phyloP scores from a whole-genome alignment of 1,140 invertebrate species.

The Ericerus pela region DNA sequence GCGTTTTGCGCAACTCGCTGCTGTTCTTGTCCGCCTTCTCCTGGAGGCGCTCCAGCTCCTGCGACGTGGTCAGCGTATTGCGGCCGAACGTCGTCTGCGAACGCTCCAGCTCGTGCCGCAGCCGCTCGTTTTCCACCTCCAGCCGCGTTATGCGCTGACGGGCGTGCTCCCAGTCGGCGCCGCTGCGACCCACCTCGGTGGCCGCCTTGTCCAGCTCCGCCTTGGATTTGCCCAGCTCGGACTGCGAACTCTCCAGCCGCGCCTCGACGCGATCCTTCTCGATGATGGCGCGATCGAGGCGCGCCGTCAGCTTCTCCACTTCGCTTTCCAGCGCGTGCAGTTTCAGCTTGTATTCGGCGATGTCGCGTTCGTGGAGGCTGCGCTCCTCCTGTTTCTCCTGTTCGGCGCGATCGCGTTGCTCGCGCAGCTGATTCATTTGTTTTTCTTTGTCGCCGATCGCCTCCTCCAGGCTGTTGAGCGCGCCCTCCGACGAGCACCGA shows the following conservation, averaged over 20 bases:
- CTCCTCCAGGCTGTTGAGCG: conserved; percentile 82
- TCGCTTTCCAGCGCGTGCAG: conserved; percentile 77
- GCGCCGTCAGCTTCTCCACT: conserved; percentile 49
- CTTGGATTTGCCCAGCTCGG: conserved; percentile 82
- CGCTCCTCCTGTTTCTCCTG: conserved; percentile 90
- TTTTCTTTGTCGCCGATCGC: conserved; percentile 93
- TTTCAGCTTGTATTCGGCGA: conserved; percentile 91
- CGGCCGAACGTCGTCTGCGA: conserved; percentile 65
- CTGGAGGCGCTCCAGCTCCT: conserved; percentile 67
- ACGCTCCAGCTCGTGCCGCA: conserved; percentile 69
- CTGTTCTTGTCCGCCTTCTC: conserved; percentile 73
- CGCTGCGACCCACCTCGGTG: conserved; percentile 70
- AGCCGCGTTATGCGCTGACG: conserved; percentile 68
- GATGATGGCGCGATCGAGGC: conserved; percentile 65
- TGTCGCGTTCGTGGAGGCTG: conserved; percentile 80
- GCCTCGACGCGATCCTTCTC: conserved; percentile 82
- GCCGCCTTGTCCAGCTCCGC: conserved; percentile 82
- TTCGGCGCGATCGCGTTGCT: conserved; percentile 88
- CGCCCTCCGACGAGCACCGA: conserved; percentile 80
- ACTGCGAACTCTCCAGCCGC: conserved; percentile 79
- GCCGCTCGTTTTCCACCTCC: conserved; percentile 76
- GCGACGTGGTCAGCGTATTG: conserved; percentile 36
- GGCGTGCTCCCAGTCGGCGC: conserved; percentile 76
- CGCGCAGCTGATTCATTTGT: conserved; percentile 79
- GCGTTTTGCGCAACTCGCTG: conserved; percentile 63